Base-by-base conservation (phyloP, 2,113 vertebrate genomes). In the Malurus alboscapulatus region DNA sequence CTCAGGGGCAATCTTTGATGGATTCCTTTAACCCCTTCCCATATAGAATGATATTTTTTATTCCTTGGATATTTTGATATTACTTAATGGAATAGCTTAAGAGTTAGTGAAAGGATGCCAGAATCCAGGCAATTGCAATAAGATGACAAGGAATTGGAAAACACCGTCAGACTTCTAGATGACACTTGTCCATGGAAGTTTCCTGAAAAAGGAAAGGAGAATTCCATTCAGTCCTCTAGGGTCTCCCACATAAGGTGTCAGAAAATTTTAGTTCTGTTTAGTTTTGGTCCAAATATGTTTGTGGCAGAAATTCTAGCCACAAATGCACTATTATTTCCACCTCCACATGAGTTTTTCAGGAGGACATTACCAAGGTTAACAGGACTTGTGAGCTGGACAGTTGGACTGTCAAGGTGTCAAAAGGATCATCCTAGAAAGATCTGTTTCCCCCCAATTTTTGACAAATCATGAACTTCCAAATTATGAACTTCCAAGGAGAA, bases 1-100 rank as follows among this genome's bases (percentile, higher is more conserved):
- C 58, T 74, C 10, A 62, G 54, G 42, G 61, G 55, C 58, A 58
- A 34, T 53, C 58, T 54, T 25, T 40, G 25, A 84, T 86, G 45
- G 44, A 84, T 92, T 84, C 61, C 50, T 81, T 90, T 90, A 86
- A 81, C 48, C 6, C 25, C 67, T 90, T 86, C 15, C 22, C 6
- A 4, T 30, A 13, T 2, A 59, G 24, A 74, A 14, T 34, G 13
- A 9, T 54, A 40, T 17, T 16, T 88, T 80, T 84, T 51, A 80
- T 69, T 77, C 38, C 30, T 55, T 16, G 3, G 10, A 5, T 71
- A 38, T 73, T 80, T 83, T 21, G 12, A 2, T 73, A 55, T 62
- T 66, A 83, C 25, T 58, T 72, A 77, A 40, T 69, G 22, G 16
- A 80, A 26, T 76, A 36, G 47, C 24, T 77, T 83, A 21, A 38